Percentiles rank a stretch among this genome's conserved stretches.
phyloP scores from a whole-genome alignment of 2,797 vertebrate species.

The Australoheros facetus region DNA sequence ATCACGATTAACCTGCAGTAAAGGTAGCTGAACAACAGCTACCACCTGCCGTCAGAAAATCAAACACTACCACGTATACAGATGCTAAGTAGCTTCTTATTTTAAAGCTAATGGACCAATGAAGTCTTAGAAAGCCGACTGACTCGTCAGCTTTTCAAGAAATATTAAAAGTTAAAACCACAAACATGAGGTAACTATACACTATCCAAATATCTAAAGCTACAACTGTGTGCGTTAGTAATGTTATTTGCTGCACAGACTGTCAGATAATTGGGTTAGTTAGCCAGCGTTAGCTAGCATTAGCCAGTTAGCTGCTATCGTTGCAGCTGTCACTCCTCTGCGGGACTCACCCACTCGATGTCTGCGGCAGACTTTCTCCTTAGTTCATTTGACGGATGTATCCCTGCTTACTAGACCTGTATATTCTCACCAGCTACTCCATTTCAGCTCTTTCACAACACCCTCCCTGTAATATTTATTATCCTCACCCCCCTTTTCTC shows the following conservation, averaged over 20 bases:
- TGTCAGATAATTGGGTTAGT: conserved; percentile 21
- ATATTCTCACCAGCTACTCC: conserved; percentile 39
- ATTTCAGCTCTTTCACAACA: conserved; percentile 26
- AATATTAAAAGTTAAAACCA: not conserved
- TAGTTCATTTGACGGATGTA: not conserved
- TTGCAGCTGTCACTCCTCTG: conserved; percentile 48
- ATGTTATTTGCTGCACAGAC: too few species aligned
- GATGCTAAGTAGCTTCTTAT: conserved; percentile 14
- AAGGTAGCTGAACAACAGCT: not conserved
- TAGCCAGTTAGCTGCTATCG: conserved; percentile 47
- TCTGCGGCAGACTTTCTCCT: conserved; percentile 31
- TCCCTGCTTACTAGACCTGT: conserved; percentile 8
- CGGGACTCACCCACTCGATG: conserved; percentile 62
- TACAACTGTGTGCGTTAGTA: too few species aligned
- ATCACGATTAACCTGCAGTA: not conserved
- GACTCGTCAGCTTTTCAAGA: not conserved
- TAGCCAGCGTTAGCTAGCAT: conserved; percentile 42
- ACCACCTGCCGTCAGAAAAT: not conserved
- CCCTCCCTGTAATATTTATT: conserved; percentile 4
- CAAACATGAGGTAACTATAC: not conserved
- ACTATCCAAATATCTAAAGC: not conserved
- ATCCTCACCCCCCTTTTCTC: conserved; percentile 44
- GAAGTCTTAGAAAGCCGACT: not conserved
- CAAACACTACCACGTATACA: not conserved
- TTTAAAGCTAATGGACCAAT: conserved; percentile 8